Base-by-base conservation (phyloP, 2,113 vertebrate genomes). In the Jaculus jaculus region DNA sequence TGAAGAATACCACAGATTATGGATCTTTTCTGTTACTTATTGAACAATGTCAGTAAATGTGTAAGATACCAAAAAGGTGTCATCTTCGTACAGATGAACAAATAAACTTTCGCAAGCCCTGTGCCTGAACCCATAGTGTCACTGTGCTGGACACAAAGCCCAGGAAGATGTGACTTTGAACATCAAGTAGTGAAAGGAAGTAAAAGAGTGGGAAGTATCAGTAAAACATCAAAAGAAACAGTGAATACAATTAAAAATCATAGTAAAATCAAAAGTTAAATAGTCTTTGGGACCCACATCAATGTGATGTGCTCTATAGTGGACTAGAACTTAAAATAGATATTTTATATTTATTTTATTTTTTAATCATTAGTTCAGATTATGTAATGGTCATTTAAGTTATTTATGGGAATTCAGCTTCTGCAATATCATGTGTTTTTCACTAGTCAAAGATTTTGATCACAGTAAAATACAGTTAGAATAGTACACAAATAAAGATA, bases 1-100 rank as follows among this genome's bases (percentile, higher is more conserved):
- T 87, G 75, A 63, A 63, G 7, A 20, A 34, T 24, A 18, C 54
- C 32, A 30, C 11, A 80, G 37, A 72, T 60, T 87, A 13, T 89
- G 88, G 51, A 47, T 72, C 34, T 94, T 93, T 97, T 90, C 71
- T 89, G 73, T 95, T 83, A 91, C 32, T 93, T 94, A 82, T 95
- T 94, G 89, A 94, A 83, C 78, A 74, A 26, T 95, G 65, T 73
- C 88, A 93, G 51, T 58, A 95, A 51, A 84, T 91, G 89, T 85
- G 8, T 94, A 96, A 93, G 87, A 95, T 74, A 90, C 90, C 95
- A 93, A n/a, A 90, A 73, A 96, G 81, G 32, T 95, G 58, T 77
- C 65, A 60, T 91, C 90, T 86, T 69, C 54, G 91, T 77, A 85
- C 71, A 92, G 80, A 51, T 75, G 51, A 95, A 65, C 81, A 95